phyloP scores from a whole-genome alignment of 2,888 invertebrate species.

The Margaritifera margaritifera region DNA sequence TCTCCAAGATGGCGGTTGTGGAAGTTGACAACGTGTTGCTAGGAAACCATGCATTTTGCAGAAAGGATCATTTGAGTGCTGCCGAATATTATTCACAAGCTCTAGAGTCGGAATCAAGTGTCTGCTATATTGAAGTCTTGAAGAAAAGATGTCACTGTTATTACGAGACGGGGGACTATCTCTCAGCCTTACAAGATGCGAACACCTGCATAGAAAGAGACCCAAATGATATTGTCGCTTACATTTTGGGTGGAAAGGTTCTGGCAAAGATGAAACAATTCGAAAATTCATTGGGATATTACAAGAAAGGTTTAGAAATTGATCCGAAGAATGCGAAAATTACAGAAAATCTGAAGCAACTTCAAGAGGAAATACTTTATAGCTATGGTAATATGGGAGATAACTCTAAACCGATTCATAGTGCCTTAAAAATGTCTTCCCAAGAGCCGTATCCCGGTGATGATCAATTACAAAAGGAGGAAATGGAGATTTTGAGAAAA shows the following conservation, averaged over 20 bases:
- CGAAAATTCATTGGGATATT: slow-evolving; percentile 39
- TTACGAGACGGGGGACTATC: slow-evolving; percentile 28
- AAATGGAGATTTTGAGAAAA: slow-evolving; percentile 41
- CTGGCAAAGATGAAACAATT: slow-evolving; percentile 33
- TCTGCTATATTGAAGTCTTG: slow-evolving; percentile 13
- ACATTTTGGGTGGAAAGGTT: slow-evolving; percentile 34
- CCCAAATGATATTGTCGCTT: slow-evolving; percentile 31
- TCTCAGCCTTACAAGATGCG: slow-evolving; percentile 37
- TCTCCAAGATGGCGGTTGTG: not conserved
- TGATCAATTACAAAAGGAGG: slow-evolving; percentile 37
- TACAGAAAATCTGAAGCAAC: slow-evolving; percentile 32
- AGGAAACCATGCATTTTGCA: not conserved
- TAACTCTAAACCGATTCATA: slow-evolving; percentile 34
- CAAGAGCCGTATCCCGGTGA: slow-evolving; percentile 50
- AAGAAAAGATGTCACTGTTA: slow-evolving; percentile 33
- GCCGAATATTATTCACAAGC: not conserved
- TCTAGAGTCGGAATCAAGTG: not conserved
- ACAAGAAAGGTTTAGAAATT: slow-evolving; percentile 42
- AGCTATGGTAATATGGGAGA: slow-evolving; percentile 22
- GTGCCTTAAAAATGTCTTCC: slow-evolving; percentile 46
- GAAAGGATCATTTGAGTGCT: not conserved
- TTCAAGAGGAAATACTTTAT: slow-evolving; percentile 40
- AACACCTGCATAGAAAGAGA: slow-evolving; percentile 18
- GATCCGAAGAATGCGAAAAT: slow-evolving; percentile 38
- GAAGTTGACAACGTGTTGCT: not conserved